phyloP scores from a whole-genome alignment of 2,888 invertebrate genomes.

The Epirrhoe tristata region DNA sequence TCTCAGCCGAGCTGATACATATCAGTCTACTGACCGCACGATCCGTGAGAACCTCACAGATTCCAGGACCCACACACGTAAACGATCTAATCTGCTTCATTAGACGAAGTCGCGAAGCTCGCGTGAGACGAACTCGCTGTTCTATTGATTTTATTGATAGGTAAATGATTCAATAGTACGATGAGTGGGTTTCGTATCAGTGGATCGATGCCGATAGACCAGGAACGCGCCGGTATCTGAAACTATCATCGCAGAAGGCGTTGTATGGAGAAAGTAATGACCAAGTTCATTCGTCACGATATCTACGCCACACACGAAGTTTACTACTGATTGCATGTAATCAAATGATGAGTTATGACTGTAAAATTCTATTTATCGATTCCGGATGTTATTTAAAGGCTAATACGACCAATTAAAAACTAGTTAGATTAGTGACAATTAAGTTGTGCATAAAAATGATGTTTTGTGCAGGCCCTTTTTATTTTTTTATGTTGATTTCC shows the following conservation, averaged over 20 bases:
- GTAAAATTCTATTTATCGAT: constrained; percentile 7
- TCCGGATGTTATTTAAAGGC: constrained; percentile 6
- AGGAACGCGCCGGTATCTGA: constrained; percentile 60
- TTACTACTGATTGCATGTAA: constrained; percentile 55
- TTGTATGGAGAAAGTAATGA: constrained; percentile 72
- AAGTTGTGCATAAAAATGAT: neutral
- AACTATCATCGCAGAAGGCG: constrained; percentile 69
- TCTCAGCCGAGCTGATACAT: constrained; percentile 55
- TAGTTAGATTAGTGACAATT: neutral
- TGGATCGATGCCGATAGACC: constrained; percentile 59
- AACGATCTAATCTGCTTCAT: constrained; percentile 74
- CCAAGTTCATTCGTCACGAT: constrained; percentile 68
- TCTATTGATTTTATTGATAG: constrained; percentile 54
- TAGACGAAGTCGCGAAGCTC: constrained; percentile 58
- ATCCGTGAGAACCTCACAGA: constrained; percentile 71
- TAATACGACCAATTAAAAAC: constrained; percentile 10
- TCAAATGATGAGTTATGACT: constrained; percentile 27
- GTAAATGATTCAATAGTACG: constrained; percentile 52
- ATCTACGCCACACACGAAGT: constrained; percentile 71
- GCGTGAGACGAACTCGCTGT: constrained; percentile 53
- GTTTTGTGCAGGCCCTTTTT: too few relatives aligned
- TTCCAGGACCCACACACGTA: constrained; percentile 60
- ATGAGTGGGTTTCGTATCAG: constrained; percentile 52
- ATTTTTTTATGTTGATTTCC: neutral
- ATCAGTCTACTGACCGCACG: constrained; percentile 61